Conservation (phyloP, 2,888 invertebrate species). For the Agriopis leucophaearia region DNA sequence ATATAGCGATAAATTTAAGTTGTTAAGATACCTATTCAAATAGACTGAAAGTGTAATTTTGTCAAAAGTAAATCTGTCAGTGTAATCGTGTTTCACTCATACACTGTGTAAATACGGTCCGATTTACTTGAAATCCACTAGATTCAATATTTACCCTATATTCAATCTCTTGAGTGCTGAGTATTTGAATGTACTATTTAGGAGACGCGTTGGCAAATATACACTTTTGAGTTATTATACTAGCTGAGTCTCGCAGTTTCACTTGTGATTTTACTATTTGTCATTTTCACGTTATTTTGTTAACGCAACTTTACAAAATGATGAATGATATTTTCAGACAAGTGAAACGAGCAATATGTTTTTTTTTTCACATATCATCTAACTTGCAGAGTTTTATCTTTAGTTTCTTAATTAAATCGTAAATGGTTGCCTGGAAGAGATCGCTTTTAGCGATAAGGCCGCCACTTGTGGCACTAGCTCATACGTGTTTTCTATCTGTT, state of each 20-base stretch:
- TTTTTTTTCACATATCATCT: too few species aligned
- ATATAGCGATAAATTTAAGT: neutral
- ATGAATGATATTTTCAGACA: too few species aligned
- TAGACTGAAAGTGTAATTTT: conserved; percentile 4
- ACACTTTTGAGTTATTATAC: neutral
- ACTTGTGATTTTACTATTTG: neutral
- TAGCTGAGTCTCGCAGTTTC: neutral
- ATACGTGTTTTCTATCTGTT: too few species aligned
- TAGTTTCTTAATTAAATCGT: too few species aligned
- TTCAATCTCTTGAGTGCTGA: conserved; percentile 22
- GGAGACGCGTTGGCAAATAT: conserved; percentile 15
- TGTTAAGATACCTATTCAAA: neutral
- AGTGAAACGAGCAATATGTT: too few species aligned
- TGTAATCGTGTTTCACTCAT: conserved; percentile 4
- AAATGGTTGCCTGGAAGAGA: too few species aligned
- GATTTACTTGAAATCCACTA: conserved; percentile 10
- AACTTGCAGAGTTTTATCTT: too few species aligned
- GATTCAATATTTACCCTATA: conserved; percentile 24
- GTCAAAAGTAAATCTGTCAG: conserved; percentile 10
- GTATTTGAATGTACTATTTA: conserved; percentile 17
- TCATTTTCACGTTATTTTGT: neutral
- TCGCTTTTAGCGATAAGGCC: too few species aligned
- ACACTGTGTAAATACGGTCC: neutral
- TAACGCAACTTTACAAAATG: too few species aligned
- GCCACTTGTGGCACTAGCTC: too few species aligned